phyloP scores from a whole-genome alignment of 2,113 vertebrate species.

The Climacteris rufus region DNA sequence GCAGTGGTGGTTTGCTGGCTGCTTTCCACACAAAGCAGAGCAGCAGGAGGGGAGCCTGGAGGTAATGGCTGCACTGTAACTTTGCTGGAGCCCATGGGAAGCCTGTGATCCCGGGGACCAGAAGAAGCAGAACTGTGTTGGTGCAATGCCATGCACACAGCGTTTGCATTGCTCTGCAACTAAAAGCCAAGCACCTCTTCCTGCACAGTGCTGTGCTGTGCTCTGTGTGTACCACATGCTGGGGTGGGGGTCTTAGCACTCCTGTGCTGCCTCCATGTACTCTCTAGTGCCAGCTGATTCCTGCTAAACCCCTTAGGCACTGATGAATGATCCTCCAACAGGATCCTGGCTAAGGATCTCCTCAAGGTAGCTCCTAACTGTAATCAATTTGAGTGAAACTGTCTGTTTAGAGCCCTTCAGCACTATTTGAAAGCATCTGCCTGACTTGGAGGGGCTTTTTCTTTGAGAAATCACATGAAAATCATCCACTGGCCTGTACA shows the following conservation, averaged over 20 bases:
- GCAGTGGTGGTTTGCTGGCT: not conserved
- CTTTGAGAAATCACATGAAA: not conserved
- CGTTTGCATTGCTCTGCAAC: not conserved
- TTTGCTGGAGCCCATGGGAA: not conserved
- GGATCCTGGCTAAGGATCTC: not conserved
- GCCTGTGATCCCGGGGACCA: rapidly evolving
- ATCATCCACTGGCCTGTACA: not conserved
- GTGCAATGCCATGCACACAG: rapidly evolving
- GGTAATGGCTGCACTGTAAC: not conserved
- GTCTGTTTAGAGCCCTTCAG: not conserved
- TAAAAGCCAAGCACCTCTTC: not conserved
- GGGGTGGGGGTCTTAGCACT: not conserved
- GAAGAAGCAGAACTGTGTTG: not conserved
- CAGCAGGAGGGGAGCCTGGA: not conserved
- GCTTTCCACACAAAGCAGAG: not conserved
- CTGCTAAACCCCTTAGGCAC: not conserved
- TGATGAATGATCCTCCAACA: not conserved
- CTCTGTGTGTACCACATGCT: not conserved
- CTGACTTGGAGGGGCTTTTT: not conserved
- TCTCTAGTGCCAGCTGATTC: not conserved
- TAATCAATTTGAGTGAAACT: not conserved
- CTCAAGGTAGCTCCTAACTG: not conserved
- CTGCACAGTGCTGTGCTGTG: not conserved
- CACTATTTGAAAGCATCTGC: not conserved
- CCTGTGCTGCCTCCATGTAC: not conserved